Conservation (phyloP, 2,797 vertebrate species). For the Poecilia picta region DNA sequence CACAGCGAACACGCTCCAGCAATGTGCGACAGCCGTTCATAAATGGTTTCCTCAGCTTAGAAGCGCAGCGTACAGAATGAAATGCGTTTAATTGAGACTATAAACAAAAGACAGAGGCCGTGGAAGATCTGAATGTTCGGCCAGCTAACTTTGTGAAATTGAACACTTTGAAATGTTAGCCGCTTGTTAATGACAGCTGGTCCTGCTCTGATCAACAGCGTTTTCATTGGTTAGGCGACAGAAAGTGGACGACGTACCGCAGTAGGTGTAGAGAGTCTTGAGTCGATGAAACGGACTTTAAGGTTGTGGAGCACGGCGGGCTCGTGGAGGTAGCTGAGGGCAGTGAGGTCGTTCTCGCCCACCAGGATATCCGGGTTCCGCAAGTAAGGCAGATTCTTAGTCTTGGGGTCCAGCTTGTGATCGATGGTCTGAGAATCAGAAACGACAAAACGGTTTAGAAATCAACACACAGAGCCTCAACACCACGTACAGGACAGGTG, state of each 20-base stretch:
- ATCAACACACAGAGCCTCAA: background rate
- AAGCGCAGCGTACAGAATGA: background rate
- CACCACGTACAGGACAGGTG: background rate
- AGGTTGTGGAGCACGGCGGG: constrained; percentile 97
- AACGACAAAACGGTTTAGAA: background rate
- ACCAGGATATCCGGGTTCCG: constrained; percentile 98
- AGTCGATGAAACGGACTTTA: constrained; percentile 96
- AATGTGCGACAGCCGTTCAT: background rate
- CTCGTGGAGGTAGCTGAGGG: constrained; percentile 97
- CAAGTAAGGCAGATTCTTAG: constrained; percentile 91
- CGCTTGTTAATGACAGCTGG: background rate
- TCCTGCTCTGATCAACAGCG: background rate
- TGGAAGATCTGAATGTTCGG: background rate
- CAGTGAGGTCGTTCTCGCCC: constrained; percentile 98
- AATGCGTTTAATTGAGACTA: background rate
- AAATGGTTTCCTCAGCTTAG: background rate
- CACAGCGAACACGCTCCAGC: background rate
- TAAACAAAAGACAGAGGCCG: constrained; percentile 2
- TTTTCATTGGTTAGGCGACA: background rate
- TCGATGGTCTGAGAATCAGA: constrained; percentile 83
- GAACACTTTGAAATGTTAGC: background rate
- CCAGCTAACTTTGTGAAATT: background rate
- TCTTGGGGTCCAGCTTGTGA: constrained; percentile 89
- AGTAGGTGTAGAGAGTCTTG: constrained; percentile 98
- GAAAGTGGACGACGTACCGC: constrained; percentile 80